Conservation (phyloP, 2,797 vertebrate species). For the Delichon dasypus region DNA sequence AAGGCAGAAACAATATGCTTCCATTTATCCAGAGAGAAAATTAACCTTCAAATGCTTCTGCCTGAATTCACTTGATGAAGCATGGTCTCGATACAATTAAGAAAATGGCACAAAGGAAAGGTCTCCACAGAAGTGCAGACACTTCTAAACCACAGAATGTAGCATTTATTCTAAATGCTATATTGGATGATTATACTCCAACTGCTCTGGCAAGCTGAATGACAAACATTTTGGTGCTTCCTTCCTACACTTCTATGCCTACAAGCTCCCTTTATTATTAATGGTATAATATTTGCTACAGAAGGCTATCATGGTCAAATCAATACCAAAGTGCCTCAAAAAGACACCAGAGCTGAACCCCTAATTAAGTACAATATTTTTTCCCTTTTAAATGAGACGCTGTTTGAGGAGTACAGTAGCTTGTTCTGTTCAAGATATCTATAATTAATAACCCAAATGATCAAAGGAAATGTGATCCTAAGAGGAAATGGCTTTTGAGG, state of each 20-base stretch:
- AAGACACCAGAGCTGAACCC: neutral
- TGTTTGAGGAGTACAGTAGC: neutral
- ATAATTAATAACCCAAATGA: slow-evolving; percentile 38
- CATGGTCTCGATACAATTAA: neutral
- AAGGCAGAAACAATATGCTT: neutral
- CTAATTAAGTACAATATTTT: slow-evolving; percentile 38
- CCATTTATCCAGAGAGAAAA: neutral
- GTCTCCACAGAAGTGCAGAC: neutral
- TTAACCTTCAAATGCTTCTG: neutral
- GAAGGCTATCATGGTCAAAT: neutral
- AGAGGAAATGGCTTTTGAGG: slow-evolving; percentile 37
- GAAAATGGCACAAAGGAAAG: neutral
- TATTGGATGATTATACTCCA: neutral
- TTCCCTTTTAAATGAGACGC: slow-evolving; percentile 5
- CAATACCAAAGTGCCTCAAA: neutral
- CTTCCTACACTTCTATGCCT: neutral
- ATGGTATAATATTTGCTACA: neutral
- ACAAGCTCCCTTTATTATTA: neutral
- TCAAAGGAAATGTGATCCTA: slow-evolving; percentile 38
- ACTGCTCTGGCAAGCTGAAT: neutral
- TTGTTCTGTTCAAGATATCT: slow-evolving; percentile 24
- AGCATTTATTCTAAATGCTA: neutral
- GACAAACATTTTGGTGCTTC: neutral
- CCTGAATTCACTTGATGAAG: neutral
- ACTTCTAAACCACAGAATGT: neutral